Conservation (phyloP, 2,888 invertebrate species). For the Trissolcus japonicus region DNA sequence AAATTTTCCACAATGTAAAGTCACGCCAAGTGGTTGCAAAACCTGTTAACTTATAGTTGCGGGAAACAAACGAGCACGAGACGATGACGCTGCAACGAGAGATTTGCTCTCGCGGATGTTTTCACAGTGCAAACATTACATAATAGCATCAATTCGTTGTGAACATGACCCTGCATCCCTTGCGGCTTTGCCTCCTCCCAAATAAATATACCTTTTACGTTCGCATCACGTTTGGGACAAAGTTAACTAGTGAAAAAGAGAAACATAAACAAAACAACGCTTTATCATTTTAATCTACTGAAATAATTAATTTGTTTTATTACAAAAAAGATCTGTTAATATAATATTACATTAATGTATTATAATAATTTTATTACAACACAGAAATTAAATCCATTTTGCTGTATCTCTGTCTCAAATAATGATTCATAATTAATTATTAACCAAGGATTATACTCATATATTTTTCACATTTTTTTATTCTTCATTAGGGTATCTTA, state of each 20-base stretch:
- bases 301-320: too few species aligned
- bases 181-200: constrained; percentile 31
- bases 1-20: constrained; percentile 41
- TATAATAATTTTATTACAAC: too few species aligned
- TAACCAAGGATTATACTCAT: too few species aligned
- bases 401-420: too few species aligned
- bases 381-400: too few species aligned
- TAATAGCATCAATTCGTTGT: constrained; percentile 53
- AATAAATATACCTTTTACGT: constrained; percentile 27
- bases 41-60: constrained; percentile 48
- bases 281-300: too few species aligned
- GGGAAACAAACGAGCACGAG: constrained; percentile 39
- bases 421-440: too few species aligned
- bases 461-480: too few species aligned
- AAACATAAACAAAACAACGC: too few species aligned
- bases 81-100: constrained; percentile 49
- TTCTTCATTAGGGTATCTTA: too few species aligned
- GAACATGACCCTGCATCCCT: constrained; percentile 48
- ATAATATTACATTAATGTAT: too few species aligned
- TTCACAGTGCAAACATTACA: constrained; percentile 49
- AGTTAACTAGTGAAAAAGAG: constrained; percentile 15
- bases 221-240: constrained; percentile 18
- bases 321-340: too few species aligned
- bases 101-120: constrained; percentile 50
- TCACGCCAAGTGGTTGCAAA: constrained; percentile 43